These are phyloP conservation scores for Monoplex corrugatus DNA, from an alignment of 2,888 invertebrate genomes.

Conservation along the genomic window DNA sequence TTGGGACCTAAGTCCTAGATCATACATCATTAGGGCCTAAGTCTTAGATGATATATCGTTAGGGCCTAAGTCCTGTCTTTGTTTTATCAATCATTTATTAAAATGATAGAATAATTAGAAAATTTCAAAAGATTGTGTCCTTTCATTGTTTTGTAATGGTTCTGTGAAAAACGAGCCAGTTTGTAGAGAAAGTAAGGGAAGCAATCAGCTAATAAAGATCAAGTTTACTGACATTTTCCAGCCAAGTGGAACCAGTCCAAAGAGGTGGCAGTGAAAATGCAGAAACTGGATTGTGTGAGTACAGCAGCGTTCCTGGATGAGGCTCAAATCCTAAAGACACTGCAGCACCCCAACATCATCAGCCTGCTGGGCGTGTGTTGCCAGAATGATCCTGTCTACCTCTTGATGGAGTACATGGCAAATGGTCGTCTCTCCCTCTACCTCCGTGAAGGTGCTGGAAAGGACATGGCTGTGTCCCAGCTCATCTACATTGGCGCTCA, in stretches of 20 bases:
- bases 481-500: conserved; percentile 97
- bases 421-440: conserved; percentile 97
- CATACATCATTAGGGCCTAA: no score
- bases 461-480: conserved; percentile 88
- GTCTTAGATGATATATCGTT: no score
- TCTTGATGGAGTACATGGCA: conserved; percentile 95
- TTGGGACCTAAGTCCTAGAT: no score
- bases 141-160: no score
- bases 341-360: conserved; percentile 87
- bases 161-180: no score
- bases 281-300: conserved; percentile 94
- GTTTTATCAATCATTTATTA: no score
- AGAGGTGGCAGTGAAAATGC: conserved; percentile 99
- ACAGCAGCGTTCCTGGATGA: conserved; percentile 98
- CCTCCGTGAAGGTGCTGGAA: conserved; percentile 85
- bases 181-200: no score
- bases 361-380: conserved; percentile 96
- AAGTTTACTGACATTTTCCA: conserved; percentile 60
- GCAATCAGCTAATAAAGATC: no score
- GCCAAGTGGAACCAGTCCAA: conserved; percentile 95
- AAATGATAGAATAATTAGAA: no score
- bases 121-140: no score
- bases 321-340: conserved; percentile 80
- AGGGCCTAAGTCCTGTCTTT: no score
- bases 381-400: conserved; percentile 92